phyloP scores from a whole-genome alignment of 2,888 invertebrate species.

The Cataglyphis cursor region DNA sequence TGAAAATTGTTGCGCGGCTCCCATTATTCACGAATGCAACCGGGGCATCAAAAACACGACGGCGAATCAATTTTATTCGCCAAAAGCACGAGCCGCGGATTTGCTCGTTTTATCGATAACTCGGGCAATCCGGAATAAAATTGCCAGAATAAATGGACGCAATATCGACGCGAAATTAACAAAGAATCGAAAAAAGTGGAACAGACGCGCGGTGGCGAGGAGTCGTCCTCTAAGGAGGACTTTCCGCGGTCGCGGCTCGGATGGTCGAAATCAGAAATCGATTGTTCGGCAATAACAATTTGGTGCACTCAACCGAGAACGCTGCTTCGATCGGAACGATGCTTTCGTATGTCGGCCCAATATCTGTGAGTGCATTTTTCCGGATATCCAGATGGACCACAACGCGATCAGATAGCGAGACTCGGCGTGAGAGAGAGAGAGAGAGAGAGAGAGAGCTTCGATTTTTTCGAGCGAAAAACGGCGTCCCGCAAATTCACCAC shows the following conservation, averaged over 20 bases:
- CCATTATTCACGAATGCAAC: constrained; percentile 44
- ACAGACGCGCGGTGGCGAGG: not conserved
- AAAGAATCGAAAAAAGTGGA: constrained; percentile 7
- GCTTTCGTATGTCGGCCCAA: constrained; percentile 81
- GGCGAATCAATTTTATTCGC: constrained; percentile 54
- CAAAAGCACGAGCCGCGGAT: constrained; percentile 38
- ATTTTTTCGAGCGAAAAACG: constrained; percentile 59
- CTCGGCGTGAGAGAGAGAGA: not conserved
- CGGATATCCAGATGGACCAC: constrained; percentile 76
- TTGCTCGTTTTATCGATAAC: constrained; percentile 53
- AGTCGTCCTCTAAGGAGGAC: constrained; percentile 51
- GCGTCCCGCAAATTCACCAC: constrained; percentile 21
- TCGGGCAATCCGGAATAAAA: constrained; percentile 50
- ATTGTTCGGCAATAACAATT: constrained; percentile 82
- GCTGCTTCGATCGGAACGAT: constrained; percentile 68
- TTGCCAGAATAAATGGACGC: constrained; percentile 53
- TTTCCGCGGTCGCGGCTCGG: constrained; percentile 58
- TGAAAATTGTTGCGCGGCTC: constrained; percentile 42
- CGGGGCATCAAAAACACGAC: constrained; percentile 29
- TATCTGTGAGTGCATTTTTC: constrained; percentile 85
- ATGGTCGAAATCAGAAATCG: constrained; percentile 75
- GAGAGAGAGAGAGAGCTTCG: constrained; percentile 36
- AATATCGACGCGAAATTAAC: constrained; percentile 55
- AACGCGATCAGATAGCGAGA: constrained; percentile 51
- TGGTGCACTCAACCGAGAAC: constrained; percentile 76